Evolutionary conservation across 2,888 invertebrate genomes (phyloP).

Genomic region (Andrena bicolor): DNA sequence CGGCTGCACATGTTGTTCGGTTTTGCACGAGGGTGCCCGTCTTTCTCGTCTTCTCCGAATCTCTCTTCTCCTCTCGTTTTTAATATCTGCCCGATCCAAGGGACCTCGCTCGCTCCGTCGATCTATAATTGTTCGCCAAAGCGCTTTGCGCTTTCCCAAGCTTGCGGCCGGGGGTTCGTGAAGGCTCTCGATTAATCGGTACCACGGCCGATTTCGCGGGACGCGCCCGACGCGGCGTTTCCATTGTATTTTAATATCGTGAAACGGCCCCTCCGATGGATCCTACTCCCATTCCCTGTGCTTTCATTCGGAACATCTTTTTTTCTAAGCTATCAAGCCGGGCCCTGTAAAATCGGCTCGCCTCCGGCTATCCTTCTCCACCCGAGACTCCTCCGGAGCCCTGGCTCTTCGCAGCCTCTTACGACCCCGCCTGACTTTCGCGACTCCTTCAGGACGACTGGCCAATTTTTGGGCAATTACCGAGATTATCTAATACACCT

Average conservation of each 20-base stretch:
- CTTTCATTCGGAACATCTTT: constrained; percentile 56
- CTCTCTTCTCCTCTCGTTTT: constrained; percentile 25
- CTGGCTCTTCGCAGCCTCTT: constrained; percentile 41
- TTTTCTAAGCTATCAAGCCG: constrained; percentile 57
- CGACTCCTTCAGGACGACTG: constrained; percentile 66
- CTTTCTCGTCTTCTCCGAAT: constrained; percentile 65
- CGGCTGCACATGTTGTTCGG: constrained; percentile 76
- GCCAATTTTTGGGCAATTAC: constrained; percentile 83
- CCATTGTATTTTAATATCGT: constrained; percentile 57
- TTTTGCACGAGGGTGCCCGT: constrained; percentile 65
- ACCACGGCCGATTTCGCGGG: constrained; percentile 37
- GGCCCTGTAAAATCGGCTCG: constrained; percentile 63
- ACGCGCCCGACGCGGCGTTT: constrained; percentile 22
- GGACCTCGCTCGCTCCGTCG: constrained; percentile 55
- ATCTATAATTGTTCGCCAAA: constrained; percentile 51
- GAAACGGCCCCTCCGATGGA: constrained; percentile 40
- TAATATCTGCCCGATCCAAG: constrained; percentile 68
- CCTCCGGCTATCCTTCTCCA: constrained; percentile 62
- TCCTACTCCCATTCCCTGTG: constrained; percentile 39
- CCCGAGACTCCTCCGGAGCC: constrained; percentile 23
- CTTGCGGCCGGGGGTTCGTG: not conserved
- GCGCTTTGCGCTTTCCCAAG: constrained; percentile 31
- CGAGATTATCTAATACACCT: constrained; percentile 84
- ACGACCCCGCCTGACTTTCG: constrained; percentile 54
- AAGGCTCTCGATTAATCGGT: constrained; percentile 41